Base-by-base conservation (phyloP, 2,888 invertebrate genomes). In the Willowsia nigromaculata region DNA sequence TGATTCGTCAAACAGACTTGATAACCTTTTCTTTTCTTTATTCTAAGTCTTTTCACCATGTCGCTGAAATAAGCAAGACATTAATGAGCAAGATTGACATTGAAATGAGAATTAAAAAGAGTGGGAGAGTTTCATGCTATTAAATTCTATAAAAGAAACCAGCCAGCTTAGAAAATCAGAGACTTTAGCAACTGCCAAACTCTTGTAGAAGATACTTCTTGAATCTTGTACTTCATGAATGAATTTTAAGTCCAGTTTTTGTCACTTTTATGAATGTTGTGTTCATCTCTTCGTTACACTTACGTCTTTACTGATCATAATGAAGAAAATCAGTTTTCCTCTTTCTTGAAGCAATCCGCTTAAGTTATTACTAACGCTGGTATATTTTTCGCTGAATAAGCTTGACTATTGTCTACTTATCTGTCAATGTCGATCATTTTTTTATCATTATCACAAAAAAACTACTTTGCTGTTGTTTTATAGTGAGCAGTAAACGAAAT, bases 11-110 rank as follows among this genome's bases (percentile, higher is more conserved):
- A 27, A 33, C 33, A 33, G 40, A 40, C 43, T 71, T 71, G 71
- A 71, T 71, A 43, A 43, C 71, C 71, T 71, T 43, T 71, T 71
- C 40, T 43, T 25, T 71, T 40, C 11, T n/a, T n/a, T n/a, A n/a
- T n/a, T n/a, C n/a, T n/a, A n/a, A n/a, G n/a, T n/a, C n/a, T n/a
- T n/a, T 53, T 15, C 27, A 62, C 3, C 62, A 30, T 18, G 62
- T 81, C n/a, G 62, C 56, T 56, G n/a, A n/a, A n/a, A n/a, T n/a
- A n/a, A n/a, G n/a, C n/a, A 15, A 76, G 1, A 22, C 11, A 11
- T 13, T 7, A 43, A 68, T 68, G 68, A 68, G n/a, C n/a, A 71
- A 40, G 43, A 47, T 85, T 85, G 85, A 40, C 85, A 85, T 85
- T 85, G 85, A 85, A 85, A 85, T 22, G 43, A 25, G 71, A 71